Percentiles rank a stretch among this genome's conserved stretches.
Evolutionary conservation across 2,113 vertebrate genomes (phyloP).

Genomic region (Motacilla alba): DNA sequence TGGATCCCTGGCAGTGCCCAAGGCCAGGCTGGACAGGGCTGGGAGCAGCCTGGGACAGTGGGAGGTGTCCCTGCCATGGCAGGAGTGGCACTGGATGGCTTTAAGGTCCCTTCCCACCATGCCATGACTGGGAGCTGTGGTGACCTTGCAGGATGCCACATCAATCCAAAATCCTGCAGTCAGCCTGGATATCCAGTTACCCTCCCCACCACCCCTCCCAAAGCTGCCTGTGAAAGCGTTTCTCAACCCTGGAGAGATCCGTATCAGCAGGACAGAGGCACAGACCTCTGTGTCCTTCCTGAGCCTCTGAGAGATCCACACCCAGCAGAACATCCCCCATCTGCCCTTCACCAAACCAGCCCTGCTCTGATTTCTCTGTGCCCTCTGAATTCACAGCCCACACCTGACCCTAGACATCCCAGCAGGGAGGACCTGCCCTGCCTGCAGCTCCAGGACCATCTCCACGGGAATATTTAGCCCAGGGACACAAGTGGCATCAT

Average conservation of each 20-base stretch:
- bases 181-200: background rate
- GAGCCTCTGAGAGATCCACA: background rate
- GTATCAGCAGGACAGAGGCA: background rate
- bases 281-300: background rate
- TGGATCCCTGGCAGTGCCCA: no score
- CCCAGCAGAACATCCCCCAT: background rate
- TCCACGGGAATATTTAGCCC: background rate
- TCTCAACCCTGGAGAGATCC: background rate
- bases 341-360: background rate
- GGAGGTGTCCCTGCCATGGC: background rate
- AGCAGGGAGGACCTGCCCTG: background rate
- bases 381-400: background rate
- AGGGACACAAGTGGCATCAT: background rate
- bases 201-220: background rate
- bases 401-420: background rate
- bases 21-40: no score
- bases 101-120: background rate
- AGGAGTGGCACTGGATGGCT: rapidly evolving
- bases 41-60: background rate
- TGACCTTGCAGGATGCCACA: background rate
- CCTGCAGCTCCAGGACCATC: background rate
- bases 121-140: background rate
- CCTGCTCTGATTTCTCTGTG: background rate
- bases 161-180: background rate
- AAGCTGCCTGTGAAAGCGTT: background rate